These are phyloP conservation scores for Aporophyla nigra DNA, from an alignment of 2,888 invertebrate genomes.

Conservation along the genomic window DNA sequence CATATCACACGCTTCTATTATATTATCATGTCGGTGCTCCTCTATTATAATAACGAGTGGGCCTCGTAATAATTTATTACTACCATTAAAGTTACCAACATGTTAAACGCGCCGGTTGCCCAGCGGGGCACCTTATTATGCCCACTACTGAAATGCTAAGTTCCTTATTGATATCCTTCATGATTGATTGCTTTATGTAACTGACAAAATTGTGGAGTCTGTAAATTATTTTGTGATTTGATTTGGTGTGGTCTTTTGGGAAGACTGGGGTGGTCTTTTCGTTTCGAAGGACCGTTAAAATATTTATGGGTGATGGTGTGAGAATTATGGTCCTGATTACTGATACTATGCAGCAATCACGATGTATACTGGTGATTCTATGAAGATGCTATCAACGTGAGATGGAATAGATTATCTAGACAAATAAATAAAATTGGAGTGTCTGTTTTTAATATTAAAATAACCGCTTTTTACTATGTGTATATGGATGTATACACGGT, in stretches of 20 bases:
- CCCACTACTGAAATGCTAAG: slow-evolving; percentile 70
- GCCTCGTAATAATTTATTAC: slow-evolving; percentile 68
- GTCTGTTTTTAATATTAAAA: too few relatives aligned
- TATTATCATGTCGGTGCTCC: slow-evolving; percentile 48
- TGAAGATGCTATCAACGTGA: not conserved
- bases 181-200: slow-evolving; percentile 58
- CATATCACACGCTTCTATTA: slow-evolving; percentile 60
- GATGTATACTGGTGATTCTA: not conserved
- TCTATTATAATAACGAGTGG: slow-evolving; percentile 67
- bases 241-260: slow-evolving; percentile 45
- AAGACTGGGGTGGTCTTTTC: slow-evolving; percentile 47
- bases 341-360: not conserved
- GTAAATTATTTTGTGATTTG: slow-evolving; percentile 24
- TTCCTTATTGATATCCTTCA: slow-evolving; percentile 59
- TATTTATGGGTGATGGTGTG: not conserved
- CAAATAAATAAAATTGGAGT: too few relatives aligned
- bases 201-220: slow-evolving; percentile 39
- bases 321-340: not conserved
- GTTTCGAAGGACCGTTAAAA: not conserved
- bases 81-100: slow-evolving; percentile 70
- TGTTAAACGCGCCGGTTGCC: slow-evolving; percentile 63
- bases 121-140: slow-evolving; percentile 70
- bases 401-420: not conserved
- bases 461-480: too few relatives aligned
- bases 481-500: too few relatives aligned